These are phyloP conservation scores for Mythimna pallens DNA, from an alignment of 2,888 invertebrate genomes.

Conservation along the genomic window DNA sequence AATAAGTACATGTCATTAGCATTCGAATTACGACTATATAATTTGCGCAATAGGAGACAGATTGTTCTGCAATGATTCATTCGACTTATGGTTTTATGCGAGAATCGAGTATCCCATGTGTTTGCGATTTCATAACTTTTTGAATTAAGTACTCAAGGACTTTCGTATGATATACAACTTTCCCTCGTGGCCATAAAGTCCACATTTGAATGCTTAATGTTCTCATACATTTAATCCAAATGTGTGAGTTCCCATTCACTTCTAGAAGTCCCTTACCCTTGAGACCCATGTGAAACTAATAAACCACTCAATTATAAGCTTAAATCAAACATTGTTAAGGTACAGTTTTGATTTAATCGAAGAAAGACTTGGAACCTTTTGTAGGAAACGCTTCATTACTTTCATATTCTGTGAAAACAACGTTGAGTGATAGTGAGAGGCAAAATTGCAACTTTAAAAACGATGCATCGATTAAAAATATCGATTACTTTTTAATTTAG, in stretches of 20 bases:
- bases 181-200: neutral
- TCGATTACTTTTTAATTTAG: slow-evolving; percentile 5
- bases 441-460: slow-evolving; percentile 35
- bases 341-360: slow-evolving; percentile 12
- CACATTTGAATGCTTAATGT: slow-evolving; percentile 33
- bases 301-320: slow-evolving; percentile 43
- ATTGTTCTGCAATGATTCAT: slow-evolving; percentile 65
- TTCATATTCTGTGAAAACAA: slow-evolving; percentile 75
- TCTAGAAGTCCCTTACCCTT: slow-evolving; percentile 56
- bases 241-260: slow-evolving; percentile 80
- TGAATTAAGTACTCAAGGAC: slow-evolving; percentile 62
- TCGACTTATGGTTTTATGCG: slow-evolving; percentile 44
- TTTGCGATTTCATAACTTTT: slow-evolving; percentile 70
- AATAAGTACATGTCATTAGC: slow-evolving; percentile 65
- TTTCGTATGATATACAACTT: slow-evolving; percentile 52
- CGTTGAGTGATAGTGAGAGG: slow-evolving; percentile 45
- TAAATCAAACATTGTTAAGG: rapidly evolving
- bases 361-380: slow-evolving; percentile 36
- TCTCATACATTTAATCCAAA: slow-evolving; percentile 50
- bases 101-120: slow-evolving; percentile 59
- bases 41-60: slow-evolving; percentile 26
- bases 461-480: slow-evolving; percentile 48
- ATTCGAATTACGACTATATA: slow-evolving; percentile 64
- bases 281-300: slow-evolving; percentile 40
- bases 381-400: slow-evolving; percentile 56